A percentile compares a stretch with the other conserved stretches of the same genome.
Evolutionary conservation across 2,888 invertebrate genomes (phyloP).

Genomic region (Apodemia duryi): DNA sequence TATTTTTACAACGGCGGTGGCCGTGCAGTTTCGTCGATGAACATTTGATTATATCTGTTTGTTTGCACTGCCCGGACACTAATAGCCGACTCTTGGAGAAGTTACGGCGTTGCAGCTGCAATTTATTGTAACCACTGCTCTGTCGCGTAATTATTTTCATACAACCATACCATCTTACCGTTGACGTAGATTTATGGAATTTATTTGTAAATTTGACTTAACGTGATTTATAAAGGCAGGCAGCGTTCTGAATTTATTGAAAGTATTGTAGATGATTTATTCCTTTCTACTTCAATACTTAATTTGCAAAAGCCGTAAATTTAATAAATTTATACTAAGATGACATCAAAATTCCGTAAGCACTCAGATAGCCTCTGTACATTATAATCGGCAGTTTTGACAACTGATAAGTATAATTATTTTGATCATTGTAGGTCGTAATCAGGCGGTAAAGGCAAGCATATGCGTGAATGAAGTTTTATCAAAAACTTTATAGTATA

Average conservation of each 20-base stretch:
- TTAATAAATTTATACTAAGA: slow-evolving; percentile 23
- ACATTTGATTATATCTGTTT: slow-evolving; percentile 51
- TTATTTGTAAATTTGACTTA: background rate
- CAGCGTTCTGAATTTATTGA: background rate
- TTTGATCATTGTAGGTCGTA: slow-evolving; percentile 11
- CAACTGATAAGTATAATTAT: slow-evolving; percentile 22
- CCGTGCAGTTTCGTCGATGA: slow-evolving; percentile 46
- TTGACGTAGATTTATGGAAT: slow-evolving; percentile 18
- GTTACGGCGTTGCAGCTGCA: slow-evolving; percentile 59
- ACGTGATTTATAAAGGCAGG: background rate
- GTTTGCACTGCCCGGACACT: slow-evolving; percentile 63
- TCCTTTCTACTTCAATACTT: background rate
- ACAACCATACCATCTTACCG: slow-evolving; percentile 27
- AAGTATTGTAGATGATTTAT: background rate
- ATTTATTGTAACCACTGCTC: slow-evolving; percentile 54
- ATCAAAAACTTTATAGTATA: background rate
- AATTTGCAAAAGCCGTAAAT: background rate
- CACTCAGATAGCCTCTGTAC: slow-evolving; percentile 36
- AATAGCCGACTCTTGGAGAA: slow-evolving; percentile 56
- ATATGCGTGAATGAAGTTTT: slow-evolving; percentile 18
- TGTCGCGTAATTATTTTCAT: slow-evolving; percentile 39
- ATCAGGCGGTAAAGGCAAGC: slow-evolving; percentile 10
- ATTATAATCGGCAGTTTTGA: slow-evolving; percentile 32
- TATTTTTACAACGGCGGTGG: slow-evolving; percentile 41
- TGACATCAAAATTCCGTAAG: slow-evolving; percentile 30